These are phyloP conservation scores for Caenorhabditis sp. DNA, from an alignment of 2,888 invertebrate species.

Conservation along the genomic window DNA sequence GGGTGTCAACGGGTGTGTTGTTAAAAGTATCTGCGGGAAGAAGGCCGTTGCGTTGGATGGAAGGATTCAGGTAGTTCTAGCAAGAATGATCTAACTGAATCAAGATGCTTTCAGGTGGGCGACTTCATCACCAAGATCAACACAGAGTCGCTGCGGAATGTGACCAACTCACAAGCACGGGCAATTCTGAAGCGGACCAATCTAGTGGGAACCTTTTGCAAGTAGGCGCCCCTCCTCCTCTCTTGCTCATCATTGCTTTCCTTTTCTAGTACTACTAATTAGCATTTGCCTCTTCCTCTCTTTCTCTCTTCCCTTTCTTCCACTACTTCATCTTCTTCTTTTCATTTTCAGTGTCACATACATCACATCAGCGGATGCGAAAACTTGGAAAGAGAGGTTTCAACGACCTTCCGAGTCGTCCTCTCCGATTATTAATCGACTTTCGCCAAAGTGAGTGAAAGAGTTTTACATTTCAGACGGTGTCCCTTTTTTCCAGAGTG, in stretches of 20 bases:
- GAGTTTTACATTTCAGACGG: background rate
- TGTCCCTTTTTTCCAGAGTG: slow-evolving; percentile 84
- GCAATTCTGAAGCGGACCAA: slow-evolving; percentile 86
- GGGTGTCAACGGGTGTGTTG: slow-evolving; percentile 86
- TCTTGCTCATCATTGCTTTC: slow-evolving; percentile 40
- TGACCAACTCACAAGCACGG: slow-evolving; percentile 86
- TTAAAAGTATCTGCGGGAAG: slow-evolving; percentile 85
- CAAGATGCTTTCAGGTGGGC: slow-evolving; percentile 83
- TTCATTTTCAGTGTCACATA: slow-evolving; percentile 85
- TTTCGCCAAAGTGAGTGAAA: slow-evolving; percentile 80
- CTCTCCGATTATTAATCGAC: slow-evolving; percentile 75
- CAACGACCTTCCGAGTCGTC: slow-evolving; percentile 74
- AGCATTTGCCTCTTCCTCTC: slow-evolving; percentile 52
- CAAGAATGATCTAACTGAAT: background rate
- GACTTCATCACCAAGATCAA: slow-evolving; percentile 87
- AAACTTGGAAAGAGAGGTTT: slow-evolving; percentile 84
- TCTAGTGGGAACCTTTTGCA: slow-evolving; percentile 86
- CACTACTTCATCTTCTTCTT: slow-evolving; percentile 15
- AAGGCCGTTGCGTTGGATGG: slow-evolving; percentile 87
- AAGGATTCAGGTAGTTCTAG: slow-evolving; percentile 84
- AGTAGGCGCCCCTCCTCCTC: slow-evolving; percentile 84
- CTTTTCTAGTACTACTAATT: slow-evolving; percentile 56
- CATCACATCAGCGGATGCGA: slow-evolving; percentile 86
- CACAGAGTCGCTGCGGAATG: slow-evolving; percentile 86
- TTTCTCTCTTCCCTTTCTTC: slow-evolving; percentile 25